phyloP scores from a whole-genome alignment of 2,113 vertebrate genomes.

The Theristicus caerulescens region DNA sequence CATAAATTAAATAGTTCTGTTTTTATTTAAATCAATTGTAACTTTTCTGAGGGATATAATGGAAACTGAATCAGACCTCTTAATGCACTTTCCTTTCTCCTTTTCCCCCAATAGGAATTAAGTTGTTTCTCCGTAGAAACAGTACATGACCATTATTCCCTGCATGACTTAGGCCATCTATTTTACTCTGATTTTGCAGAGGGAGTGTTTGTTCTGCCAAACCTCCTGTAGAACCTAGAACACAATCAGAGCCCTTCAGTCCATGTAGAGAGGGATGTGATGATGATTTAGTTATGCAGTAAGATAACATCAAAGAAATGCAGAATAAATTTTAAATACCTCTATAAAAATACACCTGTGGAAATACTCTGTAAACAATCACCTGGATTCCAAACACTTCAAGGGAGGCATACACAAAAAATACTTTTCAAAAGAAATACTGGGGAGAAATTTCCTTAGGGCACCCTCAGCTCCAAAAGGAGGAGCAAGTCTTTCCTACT shows the following conservation, averaged over 20 bases:
- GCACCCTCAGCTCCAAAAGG: background rate
- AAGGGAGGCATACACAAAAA: background rate
- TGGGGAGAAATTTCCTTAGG: background rate
- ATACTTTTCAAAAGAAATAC: background rate
- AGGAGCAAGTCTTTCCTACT: background rate
- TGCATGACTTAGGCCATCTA: background rate
- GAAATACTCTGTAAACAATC: background rate
- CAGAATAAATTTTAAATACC: background rate
- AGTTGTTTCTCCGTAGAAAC: background rate
- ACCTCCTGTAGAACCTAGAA: background rate
- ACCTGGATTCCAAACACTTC: background rate
- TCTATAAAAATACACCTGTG: slow-evolving; percentile 12
- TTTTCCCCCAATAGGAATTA: background rate
- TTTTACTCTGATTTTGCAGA: slow-evolving; percentile 10
- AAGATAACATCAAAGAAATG: slow-evolving; percentile 37
- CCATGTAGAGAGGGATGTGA: background rate
- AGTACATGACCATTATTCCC: background rate
- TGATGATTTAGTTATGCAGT: background rate
- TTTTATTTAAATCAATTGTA: background rate
- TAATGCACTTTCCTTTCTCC: background rate
- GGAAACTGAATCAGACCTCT: background rate
- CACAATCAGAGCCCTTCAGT: background rate
- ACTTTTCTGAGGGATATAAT: background rate
- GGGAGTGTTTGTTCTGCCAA: background rate
- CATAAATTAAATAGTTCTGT: background rate